Conservation (phyloP, 1,140 invertebrate genomes). For the Chlorops oryzae region DNA sequence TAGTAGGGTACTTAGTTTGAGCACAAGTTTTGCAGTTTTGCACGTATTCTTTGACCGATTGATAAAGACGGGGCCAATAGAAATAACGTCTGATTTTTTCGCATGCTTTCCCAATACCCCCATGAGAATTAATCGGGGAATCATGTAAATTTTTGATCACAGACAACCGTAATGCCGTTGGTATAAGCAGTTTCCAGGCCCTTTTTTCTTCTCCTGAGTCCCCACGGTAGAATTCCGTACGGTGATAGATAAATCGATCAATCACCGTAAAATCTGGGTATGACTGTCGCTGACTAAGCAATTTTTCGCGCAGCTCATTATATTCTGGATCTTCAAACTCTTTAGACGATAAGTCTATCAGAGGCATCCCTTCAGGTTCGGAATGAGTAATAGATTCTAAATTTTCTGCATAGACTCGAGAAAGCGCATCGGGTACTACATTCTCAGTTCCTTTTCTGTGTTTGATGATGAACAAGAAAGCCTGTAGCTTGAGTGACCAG, state of each 20-base stretch:
- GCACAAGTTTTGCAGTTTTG: neutral
- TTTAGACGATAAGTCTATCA: neutral
- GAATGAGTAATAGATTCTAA: too few species aligned
- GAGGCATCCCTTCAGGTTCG: neutral
- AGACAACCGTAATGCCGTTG: neutral
- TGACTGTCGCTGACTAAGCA: neutral
- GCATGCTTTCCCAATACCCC: slow-evolving; percentile 1
- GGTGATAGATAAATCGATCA: neutral
- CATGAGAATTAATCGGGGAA: neutral
- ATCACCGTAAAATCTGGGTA: neutral
- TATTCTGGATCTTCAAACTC: neutral
- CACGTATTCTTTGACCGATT: neutral
- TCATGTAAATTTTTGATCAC: neutral
- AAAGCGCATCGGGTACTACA: slow-evolving; percentile 13
- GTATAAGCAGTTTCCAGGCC: slow-evolving; percentile 2
- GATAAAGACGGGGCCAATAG: neutral
- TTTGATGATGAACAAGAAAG: slow-evolving; percentile 31
- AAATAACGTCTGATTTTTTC: neutral
- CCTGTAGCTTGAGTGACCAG: slow-evolving; percentile 28
- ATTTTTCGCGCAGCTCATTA: neutral
- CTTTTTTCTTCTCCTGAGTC: neutral
- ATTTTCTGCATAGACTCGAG: neutral
- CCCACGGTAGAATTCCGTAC: neutral
- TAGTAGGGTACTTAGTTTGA: neutral
- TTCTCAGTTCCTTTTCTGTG: slow-evolving; percentile 29